Evolutionary conservation across 2,113 vertebrate genomes (phyloP).

Genomic region (Pseudolaguvia tuberculata): DNA sequence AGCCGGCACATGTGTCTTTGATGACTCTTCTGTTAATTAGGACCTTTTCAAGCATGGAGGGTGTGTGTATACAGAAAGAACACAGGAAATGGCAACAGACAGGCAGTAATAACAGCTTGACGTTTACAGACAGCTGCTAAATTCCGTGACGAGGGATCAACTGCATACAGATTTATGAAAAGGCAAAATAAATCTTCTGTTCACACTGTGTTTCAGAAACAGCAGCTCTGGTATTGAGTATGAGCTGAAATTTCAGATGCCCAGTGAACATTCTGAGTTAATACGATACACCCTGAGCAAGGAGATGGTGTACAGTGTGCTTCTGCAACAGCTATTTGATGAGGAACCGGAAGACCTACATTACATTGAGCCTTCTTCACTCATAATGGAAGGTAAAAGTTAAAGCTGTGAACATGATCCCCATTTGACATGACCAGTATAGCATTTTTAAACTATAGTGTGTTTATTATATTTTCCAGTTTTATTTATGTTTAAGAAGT

Average conservation of each 20-base stretch:
- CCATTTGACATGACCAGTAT: background rate
- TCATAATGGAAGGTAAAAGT: conserved; percentile 45
- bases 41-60: no score
- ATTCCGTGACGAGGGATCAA: background rate
- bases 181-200: background rate
- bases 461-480: background rate
- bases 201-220: conserved; percentile 37
- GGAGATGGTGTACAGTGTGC: conserved; percentile 63
- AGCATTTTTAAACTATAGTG: background rate
- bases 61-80: background rate
- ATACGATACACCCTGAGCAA: conserved; percentile 58
- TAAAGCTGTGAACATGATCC: background rate
- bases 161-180: background rate
- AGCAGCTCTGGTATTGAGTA: conserved; percentile 51
- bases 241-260: conserved; percentile 62
- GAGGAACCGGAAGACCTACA: conserved; percentile 37
- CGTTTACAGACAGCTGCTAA: background rate
- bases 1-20: background rate
- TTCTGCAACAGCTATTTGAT: conserved; percentile 65
- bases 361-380: conserved; percentile 54
- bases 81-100: no score
- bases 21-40: background rate
- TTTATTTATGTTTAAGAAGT: no score
- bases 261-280: conserved; percentile 53
- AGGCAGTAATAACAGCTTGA: background rate